phyloP scores from a whole-genome alignment of 1,140 invertebrate genomes.

The Holotrichia oblita region DNA sequence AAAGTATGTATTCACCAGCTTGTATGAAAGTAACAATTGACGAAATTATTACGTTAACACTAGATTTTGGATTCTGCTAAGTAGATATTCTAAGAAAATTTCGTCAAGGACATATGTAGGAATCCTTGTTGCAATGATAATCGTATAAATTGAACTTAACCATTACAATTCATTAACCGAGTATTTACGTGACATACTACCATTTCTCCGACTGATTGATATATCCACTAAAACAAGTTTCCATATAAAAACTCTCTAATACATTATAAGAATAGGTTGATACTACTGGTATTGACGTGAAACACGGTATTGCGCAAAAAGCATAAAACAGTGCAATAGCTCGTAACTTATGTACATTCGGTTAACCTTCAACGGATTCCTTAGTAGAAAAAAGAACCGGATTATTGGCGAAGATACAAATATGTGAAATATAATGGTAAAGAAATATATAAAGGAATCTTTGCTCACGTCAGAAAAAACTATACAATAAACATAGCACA shows the following conservation, averaged over 20 bases:
- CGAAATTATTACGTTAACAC: too few relatives aligned
- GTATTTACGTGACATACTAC: neutral
- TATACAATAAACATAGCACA: neutral
- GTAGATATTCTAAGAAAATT: too few relatives aligned
- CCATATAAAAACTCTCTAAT: slow-evolving; percentile 4
- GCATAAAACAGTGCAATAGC: neutral
- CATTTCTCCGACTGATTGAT: neutral
- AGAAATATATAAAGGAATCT: slow-evolving; percentile 14
- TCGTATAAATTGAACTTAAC: neutral
- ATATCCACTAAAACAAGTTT: neutral
- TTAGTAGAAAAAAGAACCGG: slow-evolving; percentile 2
- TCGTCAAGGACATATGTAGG: too few relatives aligned
- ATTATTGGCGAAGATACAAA: slow-evolving; percentile 12
- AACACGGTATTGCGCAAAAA: neutral
- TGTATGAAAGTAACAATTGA: too few relatives aligned
- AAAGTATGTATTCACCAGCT: neutral
- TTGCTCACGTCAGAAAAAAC: neutral
- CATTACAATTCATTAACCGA: neutral
- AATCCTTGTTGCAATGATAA: neutral
- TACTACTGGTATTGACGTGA: neutral
- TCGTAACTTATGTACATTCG: neutral
- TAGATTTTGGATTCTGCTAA: too few relatives aligned
- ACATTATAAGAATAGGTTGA: neutral
- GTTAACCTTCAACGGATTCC: slow-evolving; percentile 15
- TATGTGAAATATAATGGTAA: neutral